These are phyloP conservation scores for Argopecten irradians DNA, from an alignment of 1,140 invertebrate genomes.

Conservation along the genomic window DNA sequence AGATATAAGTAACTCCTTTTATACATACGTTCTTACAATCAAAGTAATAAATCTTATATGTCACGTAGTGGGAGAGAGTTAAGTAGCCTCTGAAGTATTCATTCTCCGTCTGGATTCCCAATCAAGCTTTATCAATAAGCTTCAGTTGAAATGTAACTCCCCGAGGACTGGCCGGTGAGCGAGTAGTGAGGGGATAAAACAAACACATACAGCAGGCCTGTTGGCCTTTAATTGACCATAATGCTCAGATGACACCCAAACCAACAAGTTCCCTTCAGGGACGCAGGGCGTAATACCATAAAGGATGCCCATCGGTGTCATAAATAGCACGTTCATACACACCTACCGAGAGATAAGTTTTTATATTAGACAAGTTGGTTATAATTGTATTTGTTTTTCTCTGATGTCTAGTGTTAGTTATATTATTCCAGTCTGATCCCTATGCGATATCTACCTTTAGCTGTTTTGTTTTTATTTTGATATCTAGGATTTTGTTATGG, in stretches of 20 bases:
- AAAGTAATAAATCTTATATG: not conserved
- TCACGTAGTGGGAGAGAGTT: not conserved
- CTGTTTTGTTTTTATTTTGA: too few species aligned
- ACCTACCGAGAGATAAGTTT: not conserved
- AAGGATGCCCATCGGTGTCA: not conserved
- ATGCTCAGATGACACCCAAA: not conserved
- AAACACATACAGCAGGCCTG: not conserved
- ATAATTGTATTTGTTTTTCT: too few species aligned
- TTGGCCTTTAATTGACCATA: slow-evolving; percentile 17
- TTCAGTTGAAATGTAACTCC: not conserved
- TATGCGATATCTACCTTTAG: too few species aligned
- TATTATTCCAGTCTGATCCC: too few species aligned
- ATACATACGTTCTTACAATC: not conserved
- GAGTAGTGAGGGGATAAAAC: not conserved
- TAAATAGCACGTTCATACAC: not conserved
- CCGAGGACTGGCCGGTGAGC: not conserved
- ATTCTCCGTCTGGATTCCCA: not conserved
- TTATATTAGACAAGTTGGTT: too few species aligned
- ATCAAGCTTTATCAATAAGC: not conserved
- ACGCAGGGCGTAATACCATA: not conserved
- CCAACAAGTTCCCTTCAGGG: not conserved
- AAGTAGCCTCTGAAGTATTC: slow-evolving; percentile 9
- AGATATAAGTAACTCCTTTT: not conserved
- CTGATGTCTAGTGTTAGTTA: not conserved
- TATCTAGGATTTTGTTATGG: too few species aligned